phyloP scores from a whole-genome alignment of 2,797 vertebrate genomes.

The Lutra lutra region DNA sequence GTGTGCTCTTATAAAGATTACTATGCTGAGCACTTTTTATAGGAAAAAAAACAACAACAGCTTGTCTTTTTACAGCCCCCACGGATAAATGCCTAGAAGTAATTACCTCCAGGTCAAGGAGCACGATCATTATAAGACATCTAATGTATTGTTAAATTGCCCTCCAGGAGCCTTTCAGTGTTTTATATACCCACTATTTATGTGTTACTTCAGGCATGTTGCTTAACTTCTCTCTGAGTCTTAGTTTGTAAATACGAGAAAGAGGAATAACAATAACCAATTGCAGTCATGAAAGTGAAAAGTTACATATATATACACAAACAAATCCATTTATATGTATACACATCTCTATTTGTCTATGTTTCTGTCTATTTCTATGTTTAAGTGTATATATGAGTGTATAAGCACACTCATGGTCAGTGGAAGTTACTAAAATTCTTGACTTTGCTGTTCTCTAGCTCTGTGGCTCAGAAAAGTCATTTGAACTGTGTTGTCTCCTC shows the following conservation, averaged over 20 bases:
- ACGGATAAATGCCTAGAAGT: neutral
- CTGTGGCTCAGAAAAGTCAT: neutral
- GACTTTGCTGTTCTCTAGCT: neutral
- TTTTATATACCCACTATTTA: neutral
- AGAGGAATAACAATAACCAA: neutral
- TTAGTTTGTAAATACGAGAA: neutral
- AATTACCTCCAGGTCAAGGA: neutral
- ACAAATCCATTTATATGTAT: neutral
- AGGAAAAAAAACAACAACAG: neutral
- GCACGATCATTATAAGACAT: neutral
- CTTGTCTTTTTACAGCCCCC: neutral
- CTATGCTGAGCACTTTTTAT: neutral
- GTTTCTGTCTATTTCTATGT: neutral
- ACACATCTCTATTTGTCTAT: neutral
- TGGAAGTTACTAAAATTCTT: neutral
- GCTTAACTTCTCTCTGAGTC: neutral
- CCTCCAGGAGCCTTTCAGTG: neutral
- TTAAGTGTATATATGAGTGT: too few relatives aligned
- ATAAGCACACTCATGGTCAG: neutral
- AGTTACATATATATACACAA: neutral
- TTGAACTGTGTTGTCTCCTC: neutral
- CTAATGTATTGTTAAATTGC: neutral
- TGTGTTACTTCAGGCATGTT: neutral
- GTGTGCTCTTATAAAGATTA: neutral
- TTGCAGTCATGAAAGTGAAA: neutral